A percentile compares a stretch with the other conserved stretches of the same genome.
phyloP scores from a whole-genome alignment of 2,888 invertebrate genomes.

The Lapara coniferarum region DNA sequence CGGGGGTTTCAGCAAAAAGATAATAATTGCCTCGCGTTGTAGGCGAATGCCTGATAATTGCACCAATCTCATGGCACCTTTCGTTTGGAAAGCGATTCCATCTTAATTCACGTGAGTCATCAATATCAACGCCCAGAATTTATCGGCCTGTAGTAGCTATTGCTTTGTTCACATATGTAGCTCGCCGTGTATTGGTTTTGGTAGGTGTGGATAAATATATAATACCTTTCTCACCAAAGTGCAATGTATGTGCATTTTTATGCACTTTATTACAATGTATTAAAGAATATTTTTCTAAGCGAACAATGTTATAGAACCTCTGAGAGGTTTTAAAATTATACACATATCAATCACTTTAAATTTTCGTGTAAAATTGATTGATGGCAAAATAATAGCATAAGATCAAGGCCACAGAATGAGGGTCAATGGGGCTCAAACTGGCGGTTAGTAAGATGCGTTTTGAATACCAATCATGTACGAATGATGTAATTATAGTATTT shows the following conservation, averaged over 20 bases:
- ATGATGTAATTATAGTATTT: conserved; percentile 14
- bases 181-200: conserved; percentile 6
- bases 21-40: conserved; percentile 74
- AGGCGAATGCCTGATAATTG: conserved; percentile 69
- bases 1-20: conserved; percentile 79
- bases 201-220: background rate
- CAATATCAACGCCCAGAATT: conserved; percentile 34
- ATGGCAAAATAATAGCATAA: conserved; percentile 67
- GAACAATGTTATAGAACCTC: conserved; percentile 22
- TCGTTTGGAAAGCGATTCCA: conserved; percentile 79
- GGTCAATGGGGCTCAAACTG: conserved; percentile 47
- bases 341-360: conserved; percentile 55
- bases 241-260: background rate
- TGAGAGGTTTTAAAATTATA: conserved; percentile 47
- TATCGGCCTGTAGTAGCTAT: conserved; percentile 12
- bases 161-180: background rate
- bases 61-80: conserved; percentile 77
- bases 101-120: conserved; percentile 75
- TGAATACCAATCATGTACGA: conserved; percentile 6
- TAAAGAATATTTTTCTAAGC: conserved; percentile 4
- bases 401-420: conserved; percentile 66
- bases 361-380: conserved; percentile 53
- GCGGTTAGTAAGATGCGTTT: conserved; percentile 12
- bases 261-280: conserved; percentile 22
- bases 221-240: background rate